Conservation (phyloP, 2,797 vertebrate genomes). For the Leptodon cayanensis region DNA sequence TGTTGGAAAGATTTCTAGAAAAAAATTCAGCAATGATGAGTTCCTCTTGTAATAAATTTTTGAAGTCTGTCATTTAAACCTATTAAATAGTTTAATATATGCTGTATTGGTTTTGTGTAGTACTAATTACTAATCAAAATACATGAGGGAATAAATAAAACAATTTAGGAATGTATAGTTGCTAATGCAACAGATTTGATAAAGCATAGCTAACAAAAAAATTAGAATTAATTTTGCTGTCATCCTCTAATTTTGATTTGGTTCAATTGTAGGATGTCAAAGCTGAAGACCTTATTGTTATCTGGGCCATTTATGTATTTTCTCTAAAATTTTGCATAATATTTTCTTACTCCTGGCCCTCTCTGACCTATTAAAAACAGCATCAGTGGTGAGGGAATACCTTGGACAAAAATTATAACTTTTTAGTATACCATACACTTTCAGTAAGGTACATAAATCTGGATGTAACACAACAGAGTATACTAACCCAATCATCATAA, state of each 20-base stretch:
- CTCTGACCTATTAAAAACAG: not conserved
- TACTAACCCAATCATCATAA: not conserved
- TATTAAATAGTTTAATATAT: not conserved
- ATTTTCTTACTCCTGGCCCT: not conserved
- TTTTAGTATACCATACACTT: not conserved
- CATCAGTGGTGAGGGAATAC: not conserved
- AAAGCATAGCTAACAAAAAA: not conserved
- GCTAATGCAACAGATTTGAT: not conserved
- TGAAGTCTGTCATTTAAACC: not conserved
- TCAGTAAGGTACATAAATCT: not conserved
- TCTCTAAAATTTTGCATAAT: not conserved
- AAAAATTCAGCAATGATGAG: not conserved
- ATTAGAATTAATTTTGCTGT: constrained; percentile 11
- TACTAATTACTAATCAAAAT: constrained; percentile 36
- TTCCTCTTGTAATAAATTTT: not conserved
- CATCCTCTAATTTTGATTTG: not conserved
- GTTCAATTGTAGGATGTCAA: not conserved
- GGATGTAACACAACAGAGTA: not conserved
- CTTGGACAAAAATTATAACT: not conserved
- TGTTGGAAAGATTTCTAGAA: not conserved
- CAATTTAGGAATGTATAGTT: not conserved
- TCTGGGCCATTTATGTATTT: not conserved
- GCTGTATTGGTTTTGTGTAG: not conserved
- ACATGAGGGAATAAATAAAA: constrained; percentile 1
- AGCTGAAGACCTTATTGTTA: not conserved